Base-by-base conservation (phyloP, 2,888 invertebrate species). In the Xanthia togata region DNA sequence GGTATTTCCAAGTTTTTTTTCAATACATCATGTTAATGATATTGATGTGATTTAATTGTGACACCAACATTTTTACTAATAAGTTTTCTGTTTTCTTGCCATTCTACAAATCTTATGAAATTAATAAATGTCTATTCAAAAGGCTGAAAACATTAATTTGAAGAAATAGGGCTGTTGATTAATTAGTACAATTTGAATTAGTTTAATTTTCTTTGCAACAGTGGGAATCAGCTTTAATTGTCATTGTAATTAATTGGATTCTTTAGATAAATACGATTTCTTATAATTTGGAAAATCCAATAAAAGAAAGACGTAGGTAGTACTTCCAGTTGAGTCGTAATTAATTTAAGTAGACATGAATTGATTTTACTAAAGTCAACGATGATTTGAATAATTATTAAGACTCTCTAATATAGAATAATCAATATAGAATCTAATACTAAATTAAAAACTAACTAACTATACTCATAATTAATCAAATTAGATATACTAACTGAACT, bases 171-270 rank as follows among this genome's bases (percentile, higher is more conserved):
- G 0, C 47, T 20, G 2, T 60, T 35, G 4, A 55, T 55, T 65
- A 60, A 78, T 73, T 67, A 55, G 55, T 20, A 70, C 17, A 60
- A 65, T 72, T 72, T 65, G 53, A 68, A 68, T 68, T 11, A 57
- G 9, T 64, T 41, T 38, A 11, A 64, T 59, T 64, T n/a, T 14
- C 8, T 47, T 38, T 44, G 26, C 17, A 44, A 11, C 59, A 4
- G 35, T 17, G 14, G 12, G 4, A 62, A 35, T 68, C 47, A 41
- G 44, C 31, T 79, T 59, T 67, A 76, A 82, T 80, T 80, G 44
- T 44, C 44, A 38, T 44, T 53, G 57, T 63, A 64, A 68, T 60
- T 65, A 77, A 80, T 80, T 70, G 63, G 47, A 4, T 35, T 68
- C 41, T 62, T 57, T 5, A 53, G 9, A 35, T 41, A 47, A 53